phyloP scores from a whole-genome alignment of 1,140 invertebrate genomes.

The Ceratosolen fusciceps region DNA sequence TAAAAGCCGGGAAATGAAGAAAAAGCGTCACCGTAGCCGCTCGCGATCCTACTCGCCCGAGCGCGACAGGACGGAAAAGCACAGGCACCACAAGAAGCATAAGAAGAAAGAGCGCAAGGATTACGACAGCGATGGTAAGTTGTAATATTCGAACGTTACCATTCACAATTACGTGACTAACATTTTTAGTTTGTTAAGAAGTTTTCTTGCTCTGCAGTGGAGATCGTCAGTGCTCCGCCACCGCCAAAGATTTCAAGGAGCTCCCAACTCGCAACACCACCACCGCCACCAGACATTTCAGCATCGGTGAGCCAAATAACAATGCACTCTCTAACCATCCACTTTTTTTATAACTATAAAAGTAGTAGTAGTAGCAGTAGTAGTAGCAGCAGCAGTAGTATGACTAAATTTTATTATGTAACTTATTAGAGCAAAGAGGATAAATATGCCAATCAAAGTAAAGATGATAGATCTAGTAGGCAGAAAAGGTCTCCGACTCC shows the following conservation, averaged over 20 bases:
- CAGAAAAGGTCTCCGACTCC: conserved; percentile 60
- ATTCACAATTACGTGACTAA: conserved; percentile 27
- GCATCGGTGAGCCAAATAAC: not conserved
- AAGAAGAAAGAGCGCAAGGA: conserved; percentile 75
- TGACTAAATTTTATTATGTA: not conserved
- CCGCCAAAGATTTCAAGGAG: conserved; percentile 68
- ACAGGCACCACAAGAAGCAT: conserved; percentile 76
- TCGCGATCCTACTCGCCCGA: conserved; percentile 69
- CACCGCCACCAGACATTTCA: conserved; percentile 60
- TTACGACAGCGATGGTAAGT: conserved; percentile 75
- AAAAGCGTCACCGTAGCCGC: conserved; percentile 72
- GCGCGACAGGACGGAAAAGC: conserved; percentile 70
- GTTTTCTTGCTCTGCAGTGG: conserved; percentile 60
- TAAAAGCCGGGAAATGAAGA: conserved; percentile 70
- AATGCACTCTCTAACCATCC: too few relatives aligned
- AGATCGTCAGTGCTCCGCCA: conserved; percentile 65
- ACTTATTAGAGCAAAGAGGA: conserved; percentile 27
- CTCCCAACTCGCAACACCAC: conserved; percentile 64
- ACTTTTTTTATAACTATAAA: too few relatives aligned
- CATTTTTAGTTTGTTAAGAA: conserved; percentile 45
- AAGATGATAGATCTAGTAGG: conserved; percentile 32
- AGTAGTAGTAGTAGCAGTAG: too few relatives aligned
- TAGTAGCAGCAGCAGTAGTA: too few relatives aligned
- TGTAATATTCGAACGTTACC: conserved; percentile 26
- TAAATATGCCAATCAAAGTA: conserved; percentile 20